Evolutionary conservation across 2,888 invertebrate genomes (phyloP).

Genomic region (Tiphia femorata): DNA sequence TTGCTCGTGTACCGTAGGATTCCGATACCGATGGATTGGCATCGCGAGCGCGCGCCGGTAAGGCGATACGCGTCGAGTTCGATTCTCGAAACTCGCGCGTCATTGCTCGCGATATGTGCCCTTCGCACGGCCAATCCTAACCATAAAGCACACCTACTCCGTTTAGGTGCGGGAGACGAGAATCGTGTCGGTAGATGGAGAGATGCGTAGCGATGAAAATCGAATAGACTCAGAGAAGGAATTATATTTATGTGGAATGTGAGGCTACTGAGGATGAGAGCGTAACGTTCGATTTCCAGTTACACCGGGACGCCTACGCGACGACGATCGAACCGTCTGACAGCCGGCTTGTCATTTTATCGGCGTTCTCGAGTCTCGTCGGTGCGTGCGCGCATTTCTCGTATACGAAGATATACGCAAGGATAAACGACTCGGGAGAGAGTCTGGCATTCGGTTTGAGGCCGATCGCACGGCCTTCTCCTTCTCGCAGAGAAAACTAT

Average conservation of each 20-base stretch:
- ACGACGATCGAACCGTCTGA: not conserved
- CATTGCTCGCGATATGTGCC: conserved; percentile 8
- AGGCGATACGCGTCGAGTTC: no score
- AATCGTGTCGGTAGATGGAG: conserved; percentile 12
- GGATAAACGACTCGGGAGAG: no score
- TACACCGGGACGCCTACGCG: conserved; percentile 7
- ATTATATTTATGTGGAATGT: conserved; percentile 11
- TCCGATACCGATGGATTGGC: no score
- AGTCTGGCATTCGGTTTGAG: no score
- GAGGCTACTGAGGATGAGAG: not conserved
- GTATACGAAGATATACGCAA: not conserved
- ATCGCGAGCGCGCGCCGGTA: not conserved
- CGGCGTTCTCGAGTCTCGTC: no score
- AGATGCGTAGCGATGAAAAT: not conserved
- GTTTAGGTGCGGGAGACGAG: conserved; percentile 26
- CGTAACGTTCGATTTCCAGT: conserved; percentile 4
- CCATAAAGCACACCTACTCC: conserved; percentile 36
- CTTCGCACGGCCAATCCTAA: no score
- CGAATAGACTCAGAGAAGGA: conserved; percentile 20
- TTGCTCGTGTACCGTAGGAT: no score
- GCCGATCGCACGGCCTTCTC: no score
- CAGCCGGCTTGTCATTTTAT: not conserved
- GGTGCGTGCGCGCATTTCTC: not conserved
- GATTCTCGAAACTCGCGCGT: not conserved
- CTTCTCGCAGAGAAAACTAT: no score